These are phyloP conservation scores for Lochmaea crataegi DNA, from an alignment of 2,888 invertebrate genomes.

Conservation along the genomic window DNA sequence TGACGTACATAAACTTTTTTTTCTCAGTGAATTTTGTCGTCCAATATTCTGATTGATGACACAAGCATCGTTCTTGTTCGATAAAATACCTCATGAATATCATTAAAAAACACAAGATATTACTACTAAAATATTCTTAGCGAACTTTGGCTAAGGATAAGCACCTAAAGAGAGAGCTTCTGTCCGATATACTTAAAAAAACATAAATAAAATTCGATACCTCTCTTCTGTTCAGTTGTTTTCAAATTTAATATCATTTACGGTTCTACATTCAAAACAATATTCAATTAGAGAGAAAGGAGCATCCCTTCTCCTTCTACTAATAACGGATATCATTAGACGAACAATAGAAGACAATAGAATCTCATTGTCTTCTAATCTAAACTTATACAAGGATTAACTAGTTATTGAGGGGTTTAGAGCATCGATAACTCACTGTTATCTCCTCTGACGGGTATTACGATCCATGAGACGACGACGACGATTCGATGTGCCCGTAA, in stretches of 20 bases:
- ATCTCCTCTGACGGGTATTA: slow-evolving; percentile 23
- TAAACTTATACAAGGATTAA: slow-evolving; percentile 36
- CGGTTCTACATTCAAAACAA: not conserved
- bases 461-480: slow-evolving; percentile 11
- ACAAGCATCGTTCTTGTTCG: no score
- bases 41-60: no score
- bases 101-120: no score
- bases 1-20: no score
- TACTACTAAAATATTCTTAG: no score
- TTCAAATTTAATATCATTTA: not conserved
- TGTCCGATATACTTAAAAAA: no score
- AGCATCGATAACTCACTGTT: slow-evolving; percentile 19
- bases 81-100: no score
- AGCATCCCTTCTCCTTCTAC: not conserved
- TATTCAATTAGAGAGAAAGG: not conserved
- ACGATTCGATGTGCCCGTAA: slow-evolving; percentile 9
- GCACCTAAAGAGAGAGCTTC: no score
- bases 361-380: slow-evolving; percentile 33
- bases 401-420: slow-evolving; percentile 31
- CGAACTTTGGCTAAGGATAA: no score
- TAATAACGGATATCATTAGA: slow-evolving; percentile 8
- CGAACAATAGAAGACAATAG: slow-evolving; percentile 15
- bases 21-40: no score
- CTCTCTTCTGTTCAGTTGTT: not conserved
- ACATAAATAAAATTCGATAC: not conserved